Conservation (phyloP, 92 coral and sea anemone genomes). For the Umimayanthus chanpuru region DNA sequence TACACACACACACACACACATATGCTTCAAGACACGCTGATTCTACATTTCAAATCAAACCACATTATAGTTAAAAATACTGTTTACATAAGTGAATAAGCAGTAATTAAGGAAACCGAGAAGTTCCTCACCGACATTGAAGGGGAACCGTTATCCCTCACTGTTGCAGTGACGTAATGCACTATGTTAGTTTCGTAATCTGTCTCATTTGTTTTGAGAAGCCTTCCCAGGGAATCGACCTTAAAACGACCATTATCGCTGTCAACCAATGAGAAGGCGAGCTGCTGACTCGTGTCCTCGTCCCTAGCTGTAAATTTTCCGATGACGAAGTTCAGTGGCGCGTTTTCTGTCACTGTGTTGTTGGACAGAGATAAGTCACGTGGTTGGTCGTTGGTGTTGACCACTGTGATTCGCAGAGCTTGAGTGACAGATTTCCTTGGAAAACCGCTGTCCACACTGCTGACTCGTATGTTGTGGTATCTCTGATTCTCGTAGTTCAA, state of each 20-base stretch:
- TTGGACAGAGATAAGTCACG: constrained; percentile 76
- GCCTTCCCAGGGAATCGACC: constrained; percentile 62
- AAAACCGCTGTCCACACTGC: constrained; percentile 87
- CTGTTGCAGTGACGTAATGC: constrained; percentile 64
- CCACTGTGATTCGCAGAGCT: constrained; percentile 57
- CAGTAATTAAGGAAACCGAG: background rate
- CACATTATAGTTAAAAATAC: too few species aligned
- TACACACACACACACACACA: too few species aligned
- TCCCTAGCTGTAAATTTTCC: constrained; percentile 75
- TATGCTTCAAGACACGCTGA: too few species aligned
- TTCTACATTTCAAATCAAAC: too few species aligned
- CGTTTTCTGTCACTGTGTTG: constrained; percentile 74
- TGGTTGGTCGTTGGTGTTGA: constrained; percentile 80
- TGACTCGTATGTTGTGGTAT: constrained; percentile 63
- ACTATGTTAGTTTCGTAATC: constrained; percentile 81
- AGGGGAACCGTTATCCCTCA: constrained; percentile 72
- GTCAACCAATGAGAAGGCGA: constrained; percentile 68
- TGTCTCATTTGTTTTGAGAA: constrained; percentile 69
- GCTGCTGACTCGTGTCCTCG: constrained; percentile 75
- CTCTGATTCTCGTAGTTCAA: constrained; percentile 70
- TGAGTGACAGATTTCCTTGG: constrained; percentile 65
- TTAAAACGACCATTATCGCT: constrained; percentile 72
- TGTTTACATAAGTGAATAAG: background rate
- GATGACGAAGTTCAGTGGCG: constrained; percentile 64
- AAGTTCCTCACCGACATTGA: constrained; percentile 59